Base-by-base conservation (phyloP, 2,797 vertebrate species). In the Acanthiza pusilla region DNA sequence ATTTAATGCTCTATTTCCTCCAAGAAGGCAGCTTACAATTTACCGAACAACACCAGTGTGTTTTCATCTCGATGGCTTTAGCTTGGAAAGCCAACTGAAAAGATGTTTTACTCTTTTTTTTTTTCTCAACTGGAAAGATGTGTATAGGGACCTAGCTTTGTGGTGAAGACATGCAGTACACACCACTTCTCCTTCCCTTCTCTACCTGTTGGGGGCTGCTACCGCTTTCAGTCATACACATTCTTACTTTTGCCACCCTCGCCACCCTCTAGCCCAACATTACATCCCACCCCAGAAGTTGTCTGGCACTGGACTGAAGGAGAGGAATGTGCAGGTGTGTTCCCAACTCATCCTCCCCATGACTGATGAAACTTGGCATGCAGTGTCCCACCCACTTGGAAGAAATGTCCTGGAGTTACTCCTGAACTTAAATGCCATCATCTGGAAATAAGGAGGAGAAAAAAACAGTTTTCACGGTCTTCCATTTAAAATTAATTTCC, bases 1-100 rank as follows among this genome's bases (percentile, higher is more conserved):
- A 93, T 96, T 94, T 91, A 93, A 97, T 0, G 43, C 91, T 94
- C 91, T 94, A 68, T 91, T 96, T 96, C 93, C 75, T 73, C 57
- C 65, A 93, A 68, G 88, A 87, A 81, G n/a, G 67, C 34, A 62
- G 18, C 27, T 79, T 79, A 82, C 54, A 23, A 91, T 95, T 87
- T 94, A 95, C 84, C 0, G 0, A 67, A 19, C 61, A 91, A 88
- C 42, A 67, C 47, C 54, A n/a, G 50, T 61, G 32, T 75, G 26
- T 79, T 91, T 91, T 79, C 86, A 75, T 26, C 50, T 89, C 16
- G 0, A 67, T 29, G 27, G 30, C 71, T 89, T 79, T 73, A 66
- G 61, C 43, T 68, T 68, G 36, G 72, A 95, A 89, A 72, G 34
- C 17, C 79, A 84, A 25, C 5, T 60, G 70, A 83, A 96, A 86